Percentiles rank a stretch among this genome's conserved stretches.
Conservation (phyloP, 2,888 invertebrate genomes). For the Sphaeridia pumilis region DNA sequence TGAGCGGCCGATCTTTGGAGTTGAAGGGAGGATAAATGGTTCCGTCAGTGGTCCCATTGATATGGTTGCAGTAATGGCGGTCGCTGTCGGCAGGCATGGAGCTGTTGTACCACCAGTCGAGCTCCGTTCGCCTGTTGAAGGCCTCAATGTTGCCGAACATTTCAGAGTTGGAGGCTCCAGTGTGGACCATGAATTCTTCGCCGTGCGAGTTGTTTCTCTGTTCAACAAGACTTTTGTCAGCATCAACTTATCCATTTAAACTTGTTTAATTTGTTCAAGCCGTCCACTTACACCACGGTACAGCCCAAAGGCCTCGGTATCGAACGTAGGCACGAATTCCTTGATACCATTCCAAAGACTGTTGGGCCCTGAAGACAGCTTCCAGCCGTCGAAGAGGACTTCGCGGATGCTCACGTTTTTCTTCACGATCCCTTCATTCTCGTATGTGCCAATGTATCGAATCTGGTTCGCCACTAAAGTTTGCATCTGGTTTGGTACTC, state of each 20-base stretch:
- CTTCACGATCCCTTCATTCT: background rate
- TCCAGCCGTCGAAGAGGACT: slow-evolving; percentile 10
- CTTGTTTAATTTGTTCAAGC: no score
- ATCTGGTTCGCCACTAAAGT: background rate
- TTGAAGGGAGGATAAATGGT: background rate
- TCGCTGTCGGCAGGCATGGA: background rate
- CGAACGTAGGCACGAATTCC: slow-evolving; percentile 12
- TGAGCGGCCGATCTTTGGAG: background rate
- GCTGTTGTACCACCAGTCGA: slow-evolving; percentile 3
- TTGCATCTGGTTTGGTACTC: background rate
- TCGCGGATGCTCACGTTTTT: slow-evolving; percentile 5
- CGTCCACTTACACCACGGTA: background rate
- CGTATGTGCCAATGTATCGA: background rate
- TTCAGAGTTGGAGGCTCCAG: background rate
- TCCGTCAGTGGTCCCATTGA: background rate
- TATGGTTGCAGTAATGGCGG: background rate
- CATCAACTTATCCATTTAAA: no score
- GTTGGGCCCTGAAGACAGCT: background rate
- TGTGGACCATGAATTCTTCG: background rate
- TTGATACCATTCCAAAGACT: background rate
- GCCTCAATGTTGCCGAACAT: background rate
- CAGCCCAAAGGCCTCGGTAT: slow-evolving; percentile 14
- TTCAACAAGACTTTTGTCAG: no score
- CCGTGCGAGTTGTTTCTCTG: background rate
- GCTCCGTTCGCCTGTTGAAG: background rate